Evolutionary conservation across 2,113 vertebrate genomes (phyloP), one percentile per base, ranked within the genome.

Genomic region (Tupaia chinensis): DNA sequence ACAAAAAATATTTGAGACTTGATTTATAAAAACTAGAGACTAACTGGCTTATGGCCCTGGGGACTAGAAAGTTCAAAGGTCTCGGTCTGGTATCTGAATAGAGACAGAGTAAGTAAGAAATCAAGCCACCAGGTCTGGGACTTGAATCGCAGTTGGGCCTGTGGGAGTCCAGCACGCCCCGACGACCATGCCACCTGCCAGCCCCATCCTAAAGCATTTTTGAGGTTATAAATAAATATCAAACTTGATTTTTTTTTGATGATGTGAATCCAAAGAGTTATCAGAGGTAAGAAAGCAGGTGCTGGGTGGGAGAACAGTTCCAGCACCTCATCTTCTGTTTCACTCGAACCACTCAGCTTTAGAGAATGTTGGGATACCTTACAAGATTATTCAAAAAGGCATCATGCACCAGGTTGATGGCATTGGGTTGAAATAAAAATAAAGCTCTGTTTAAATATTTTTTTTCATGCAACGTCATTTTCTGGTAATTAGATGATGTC

Each of bases 241-340:
- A 34, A 89, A 68, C 58, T 89, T 84, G 58, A 80, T n/a, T 80
- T 96, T 84, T 29, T 69, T 78, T 82, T 94, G 81, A 20, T 65
- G 66, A 79, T 87, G 20, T 8, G n/a, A 89, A 23, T 87, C 17
- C 25, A 29, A 86, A 5, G 74, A 72, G 14, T 29, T 5, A 9
- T 66, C 44, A n/a, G 78, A 86, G 63, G 7, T 54, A 74, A 53
- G 54, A 29, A 27, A 27, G 32, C 6, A 25, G 73, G 34, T 9
- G 2, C 7, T 70, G 65, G 27, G 9, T 29, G 44, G 63, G 9
- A 80, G 14, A 73, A 20, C 23, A 76, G 9, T 8, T 74, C 4
- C 13, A 16, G 74, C 1, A 16, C 1, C 9, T 22, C 9, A 70
- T 19, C n/a, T 27, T 34, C 60, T 34, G 1, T 77, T 60, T 80